Evolutionary conservation across 2,113 vertebrate genomes (phyloP).

Genomic region (Rana temporaria): DNA sequence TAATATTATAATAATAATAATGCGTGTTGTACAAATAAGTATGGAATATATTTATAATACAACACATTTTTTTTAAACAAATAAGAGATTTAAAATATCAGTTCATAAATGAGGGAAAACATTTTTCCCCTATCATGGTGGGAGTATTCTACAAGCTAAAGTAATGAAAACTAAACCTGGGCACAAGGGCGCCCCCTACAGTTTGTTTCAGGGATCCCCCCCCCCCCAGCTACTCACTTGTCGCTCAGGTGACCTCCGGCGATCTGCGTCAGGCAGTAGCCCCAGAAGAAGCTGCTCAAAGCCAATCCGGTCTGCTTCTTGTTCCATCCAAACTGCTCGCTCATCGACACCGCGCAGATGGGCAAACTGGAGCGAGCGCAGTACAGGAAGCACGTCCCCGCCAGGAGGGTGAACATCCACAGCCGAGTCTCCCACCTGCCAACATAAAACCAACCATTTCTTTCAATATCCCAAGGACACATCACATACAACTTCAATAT

Average conservation of each 20-base stretch:
- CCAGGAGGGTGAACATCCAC: conserved; percentile 85
- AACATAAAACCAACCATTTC: not conserved
- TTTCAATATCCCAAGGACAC: no score
- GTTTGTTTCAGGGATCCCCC: not conserved
- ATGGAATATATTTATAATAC: no score
- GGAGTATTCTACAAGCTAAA: no score
- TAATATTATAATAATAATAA: no score
- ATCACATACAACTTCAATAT: no score
- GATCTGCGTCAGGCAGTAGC: conserved; percentile 94
- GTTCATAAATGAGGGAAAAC: no score
- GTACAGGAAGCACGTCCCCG: conserved; percentile 93
- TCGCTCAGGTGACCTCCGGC: conserved; percentile 92
- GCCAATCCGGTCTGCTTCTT: conserved; percentile 89
- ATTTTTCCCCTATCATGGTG: no score
- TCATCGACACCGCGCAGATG: conserved; percentile 85
- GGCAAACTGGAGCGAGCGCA: conserved; percentile 88
- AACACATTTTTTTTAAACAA: no score
- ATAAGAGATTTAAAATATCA: no score
- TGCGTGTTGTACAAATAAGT: no score
- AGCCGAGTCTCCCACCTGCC: conserved; percentile 80
- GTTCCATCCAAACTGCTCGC: conserved; percentile 87
- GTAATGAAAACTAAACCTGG: no score
- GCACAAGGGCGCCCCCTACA: no score
- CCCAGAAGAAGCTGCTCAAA: conserved; percentile 98
- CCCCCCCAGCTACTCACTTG: conserved; percentile 64